These are phyloP conservation scores for Drosophila persimilis DNA, from an alignment of 1,140 invertebrate species.

Conservation along the genomic window DNA sequence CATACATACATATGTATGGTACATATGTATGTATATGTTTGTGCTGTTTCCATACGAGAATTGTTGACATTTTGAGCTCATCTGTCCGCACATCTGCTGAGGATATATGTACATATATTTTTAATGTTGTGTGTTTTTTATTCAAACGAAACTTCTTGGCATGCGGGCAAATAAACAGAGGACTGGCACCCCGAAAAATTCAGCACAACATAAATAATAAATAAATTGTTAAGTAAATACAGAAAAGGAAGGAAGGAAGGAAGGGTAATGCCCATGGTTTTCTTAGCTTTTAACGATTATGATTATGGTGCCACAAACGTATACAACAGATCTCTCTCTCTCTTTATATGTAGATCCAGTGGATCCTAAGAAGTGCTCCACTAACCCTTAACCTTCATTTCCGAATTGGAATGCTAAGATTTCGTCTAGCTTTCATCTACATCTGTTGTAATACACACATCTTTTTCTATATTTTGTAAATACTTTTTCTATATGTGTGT, in stretches of 20 bases:
- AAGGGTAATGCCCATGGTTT: slow-evolving; percentile 11
- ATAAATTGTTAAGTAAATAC: slow-evolving; percentile 25
- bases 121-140: slow-evolving; percentile 30
- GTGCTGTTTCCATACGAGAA: slow-evolving; percentile 18
- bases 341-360: no score
- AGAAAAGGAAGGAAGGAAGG: not conserved
- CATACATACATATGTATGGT: not conserved
- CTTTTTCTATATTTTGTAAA: slow-evolving; percentile 20
- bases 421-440: slow-evolving; percentile 11
- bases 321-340: no score
- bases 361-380: not conserved
- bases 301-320: no score
- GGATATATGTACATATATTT: slow-evolving; percentile 22
- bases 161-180: slow-evolving; percentile 54
- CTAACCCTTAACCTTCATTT: slow-evolving; percentile 25
- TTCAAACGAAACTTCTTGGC: slow-evolving; percentile 30
- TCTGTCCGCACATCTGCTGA: slow-evolving; percentile 63
- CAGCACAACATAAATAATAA: slow-evolving; percentile 40
- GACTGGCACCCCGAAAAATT: slow-evolving; percentile 26
- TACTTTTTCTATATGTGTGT: slow-evolving; percentile 45
- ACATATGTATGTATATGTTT: slow-evolving; percentile 3
- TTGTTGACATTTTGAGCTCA: slow-evolving; percentile 46
- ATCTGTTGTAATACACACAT: slow-evolving; percentile 35
- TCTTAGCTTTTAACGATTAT: no score
- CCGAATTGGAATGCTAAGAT: slow-evolving; percentile 2